Evolutionary conservation across 2,888 invertebrate genomes (phyloP), one percentile per base, ranked within the genome.

Genomic region (Seladonia tumulorum): DNA sequence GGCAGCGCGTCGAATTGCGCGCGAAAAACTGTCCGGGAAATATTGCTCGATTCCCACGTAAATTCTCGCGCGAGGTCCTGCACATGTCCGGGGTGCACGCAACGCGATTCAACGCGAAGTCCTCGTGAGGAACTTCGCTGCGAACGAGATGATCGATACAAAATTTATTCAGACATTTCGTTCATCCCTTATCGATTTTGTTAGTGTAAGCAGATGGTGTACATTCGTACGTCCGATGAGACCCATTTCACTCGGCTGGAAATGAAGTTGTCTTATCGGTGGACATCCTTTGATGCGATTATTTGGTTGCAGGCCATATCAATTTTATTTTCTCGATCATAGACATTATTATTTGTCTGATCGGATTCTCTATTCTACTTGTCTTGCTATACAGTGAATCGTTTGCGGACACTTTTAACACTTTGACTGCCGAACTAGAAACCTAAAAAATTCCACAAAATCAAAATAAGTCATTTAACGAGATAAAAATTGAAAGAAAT

Each of bases 1-100:
- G 78, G 77, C 82, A 81, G 83, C 87, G 82, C 77, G 86, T 88
- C 87, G 90, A 90, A 90, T 85, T 81, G 83, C 87, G 82, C 84
- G 88, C 81, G 90, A 87, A 88, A 88, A 85, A 10, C 79, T 85
- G 83, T 82, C 88, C 81, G 29, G 74, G 71, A 83, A 88, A 85
- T 83, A 29, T 25, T 72, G 16, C 25, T 72, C 72, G 29, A 49
- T 70, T 18, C 5, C 5, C 39, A 12, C 39, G 39, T 10, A 70
- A 18, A 35, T 66, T 35, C 18, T 29, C 16, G 16, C 1, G 25
- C 25, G 14, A 60, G 25, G 25, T 60, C 14, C 60, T 60, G 25
- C 14, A 12, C 14, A 3, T 14, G n/a, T 53, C 22, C n/a, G 10
- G 2, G 53, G 10, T 53, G 53, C 22, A 22, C 53, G 22, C 8